Percentiles rank a stretch among this genome's conserved stretches.
phyloP scores from a whole-genome alignment of 2,113 vertebrate genomes.

The Etheostoma cragini region DNA sequence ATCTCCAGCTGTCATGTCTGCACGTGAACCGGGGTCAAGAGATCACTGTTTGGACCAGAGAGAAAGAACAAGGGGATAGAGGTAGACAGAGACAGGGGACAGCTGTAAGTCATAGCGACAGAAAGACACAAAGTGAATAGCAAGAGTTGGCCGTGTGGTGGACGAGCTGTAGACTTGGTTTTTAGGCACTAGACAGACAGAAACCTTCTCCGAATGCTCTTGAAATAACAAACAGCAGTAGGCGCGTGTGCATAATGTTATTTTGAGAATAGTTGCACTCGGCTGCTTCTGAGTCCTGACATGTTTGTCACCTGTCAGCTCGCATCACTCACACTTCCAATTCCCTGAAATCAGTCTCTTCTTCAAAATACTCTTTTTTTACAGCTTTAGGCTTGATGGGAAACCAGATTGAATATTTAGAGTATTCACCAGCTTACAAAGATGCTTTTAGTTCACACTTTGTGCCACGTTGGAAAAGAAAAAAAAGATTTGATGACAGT shows the following conservation, averaged over 20 bases:
- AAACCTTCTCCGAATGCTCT: no score
- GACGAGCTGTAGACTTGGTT: not conserved
- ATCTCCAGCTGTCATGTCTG: conserved; percentile 67
- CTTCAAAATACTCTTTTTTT: not conserved
- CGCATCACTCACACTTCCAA: not conserved
- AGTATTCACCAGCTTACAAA: not conserved
- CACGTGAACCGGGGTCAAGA: conserved; percentile 62
- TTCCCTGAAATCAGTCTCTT: not conserved
- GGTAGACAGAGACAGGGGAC: conserved; percentile 41
- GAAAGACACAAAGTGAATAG: conserved; percentile 15
- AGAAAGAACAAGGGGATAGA: conserved; percentile 28
- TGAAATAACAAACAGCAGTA: not conserved
- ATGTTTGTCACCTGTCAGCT: conserved; percentile 45
- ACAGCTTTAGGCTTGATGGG: not conserved
- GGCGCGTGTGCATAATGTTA: not conserved
- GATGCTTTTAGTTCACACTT: not conserved
- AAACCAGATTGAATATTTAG: not conserved
- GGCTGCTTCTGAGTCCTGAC: conserved; percentile 17
- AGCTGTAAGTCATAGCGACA: conserved; percentile 51
- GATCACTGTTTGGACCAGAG: conserved; percentile 51
- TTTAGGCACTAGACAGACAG: not conserved
- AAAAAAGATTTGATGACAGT: not conserved
- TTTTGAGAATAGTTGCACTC: not conserved
- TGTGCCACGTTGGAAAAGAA: not conserved
- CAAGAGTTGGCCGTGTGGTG: not conserved